Conservation (phyloP, 2,113 vertebrate species). For the Gambusia holbrooki region DNA sequence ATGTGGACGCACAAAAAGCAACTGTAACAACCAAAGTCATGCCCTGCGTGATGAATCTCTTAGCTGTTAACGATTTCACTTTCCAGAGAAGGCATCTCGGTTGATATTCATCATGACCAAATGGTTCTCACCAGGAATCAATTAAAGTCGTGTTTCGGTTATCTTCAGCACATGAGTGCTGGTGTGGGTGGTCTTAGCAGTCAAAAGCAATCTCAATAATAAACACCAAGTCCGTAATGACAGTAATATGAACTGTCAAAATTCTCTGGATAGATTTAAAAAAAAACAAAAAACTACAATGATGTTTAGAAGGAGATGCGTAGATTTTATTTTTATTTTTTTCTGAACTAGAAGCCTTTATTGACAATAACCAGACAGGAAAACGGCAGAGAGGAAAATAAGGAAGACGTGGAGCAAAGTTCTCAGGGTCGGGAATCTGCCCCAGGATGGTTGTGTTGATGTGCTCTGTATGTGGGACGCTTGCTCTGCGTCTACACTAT, state of each 20-base stretch:
- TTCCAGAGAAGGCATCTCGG: constrained; percentile 36
- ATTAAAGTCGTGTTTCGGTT: constrained; percentile 29
- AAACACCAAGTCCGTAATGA: background rate
- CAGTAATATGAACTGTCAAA: background rate
- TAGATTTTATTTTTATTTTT: too few species aligned
- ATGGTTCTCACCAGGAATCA: constrained; percentile 38
- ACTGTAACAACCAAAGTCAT: constrained; percentile 7
- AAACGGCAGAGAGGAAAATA: too few species aligned
- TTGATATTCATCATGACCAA: constrained; percentile 23
- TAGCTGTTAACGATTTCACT: constrained; percentile 37
- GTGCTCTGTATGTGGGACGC: too few species aligned
- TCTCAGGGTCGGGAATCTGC: too few species aligned
- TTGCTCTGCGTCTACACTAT: too few species aligned
- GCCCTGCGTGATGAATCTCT: constrained; percentile 6
- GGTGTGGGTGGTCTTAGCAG: background rate
- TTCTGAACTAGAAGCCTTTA: too few species aligned
- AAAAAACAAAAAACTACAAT: too few species aligned
- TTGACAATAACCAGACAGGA: too few species aligned
- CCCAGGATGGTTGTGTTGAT: too few species aligned
- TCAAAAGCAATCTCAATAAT: background rate
- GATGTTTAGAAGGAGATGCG: background rate
- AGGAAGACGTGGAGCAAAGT: too few species aligned
- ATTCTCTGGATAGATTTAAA: background rate
- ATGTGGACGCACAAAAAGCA: constrained; percentile 3
- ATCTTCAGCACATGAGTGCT: constrained; percentile 10